phyloP scores from a whole-genome alignment of 2,888 invertebrate genomes.

The Mesopsocus fuscifrons region DNA sequence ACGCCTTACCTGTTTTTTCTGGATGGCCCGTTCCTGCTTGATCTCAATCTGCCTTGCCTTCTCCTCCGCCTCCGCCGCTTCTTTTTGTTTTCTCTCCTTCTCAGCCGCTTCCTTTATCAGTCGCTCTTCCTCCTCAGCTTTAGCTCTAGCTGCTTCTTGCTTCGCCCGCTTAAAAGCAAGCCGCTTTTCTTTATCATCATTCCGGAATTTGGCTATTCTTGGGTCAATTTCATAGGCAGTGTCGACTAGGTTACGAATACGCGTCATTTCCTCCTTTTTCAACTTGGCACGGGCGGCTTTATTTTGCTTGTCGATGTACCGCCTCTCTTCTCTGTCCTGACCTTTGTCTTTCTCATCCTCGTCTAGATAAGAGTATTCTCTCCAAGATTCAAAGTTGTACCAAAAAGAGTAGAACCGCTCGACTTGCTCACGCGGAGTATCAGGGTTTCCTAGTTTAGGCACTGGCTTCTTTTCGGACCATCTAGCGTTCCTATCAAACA shows the following conservation, averaged over 20 bases:
- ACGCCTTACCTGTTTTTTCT: conserved; percentile 62
- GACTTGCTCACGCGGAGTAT: conserved; percentile 63
- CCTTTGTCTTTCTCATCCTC: conserved; percentile 98
- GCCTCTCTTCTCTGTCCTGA: conserved; percentile 47
- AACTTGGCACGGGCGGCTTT: conserved; percentile 78
- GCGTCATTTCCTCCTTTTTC: conserved; percentile 92
- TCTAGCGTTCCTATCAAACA: conserved; percentile 58
- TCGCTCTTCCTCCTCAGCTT: conserved; percentile 67
- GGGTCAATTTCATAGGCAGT: conserved; percentile 89
- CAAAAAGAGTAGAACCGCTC: conserved; percentile 93
- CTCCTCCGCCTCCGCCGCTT: conserved; percentile 62
- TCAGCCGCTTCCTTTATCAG: conserved; percentile 47
- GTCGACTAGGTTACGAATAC: conserved; percentile 82
- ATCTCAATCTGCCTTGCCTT: conserved; percentile 61
- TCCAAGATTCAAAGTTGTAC: conserved; percentile 98
- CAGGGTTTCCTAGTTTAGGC: conserved; percentile 60
- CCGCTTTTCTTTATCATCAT: conserved; percentile 82
- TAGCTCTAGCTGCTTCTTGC: conserved; percentile 58
- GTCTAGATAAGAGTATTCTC: conserved; percentile 96
- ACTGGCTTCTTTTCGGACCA: conserved; percentile 85
- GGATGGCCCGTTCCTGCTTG: conserved; percentile 67
- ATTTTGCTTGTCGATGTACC: conserved; percentile 98
- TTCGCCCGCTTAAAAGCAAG: conserved; percentile 74
- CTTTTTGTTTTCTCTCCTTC: conserved; percentile 39
- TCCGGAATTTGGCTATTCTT: conserved; percentile 77